Base-by-base conservation (phyloP, 1,140 invertebrate species). In the Drosophila funebris region DNA sequence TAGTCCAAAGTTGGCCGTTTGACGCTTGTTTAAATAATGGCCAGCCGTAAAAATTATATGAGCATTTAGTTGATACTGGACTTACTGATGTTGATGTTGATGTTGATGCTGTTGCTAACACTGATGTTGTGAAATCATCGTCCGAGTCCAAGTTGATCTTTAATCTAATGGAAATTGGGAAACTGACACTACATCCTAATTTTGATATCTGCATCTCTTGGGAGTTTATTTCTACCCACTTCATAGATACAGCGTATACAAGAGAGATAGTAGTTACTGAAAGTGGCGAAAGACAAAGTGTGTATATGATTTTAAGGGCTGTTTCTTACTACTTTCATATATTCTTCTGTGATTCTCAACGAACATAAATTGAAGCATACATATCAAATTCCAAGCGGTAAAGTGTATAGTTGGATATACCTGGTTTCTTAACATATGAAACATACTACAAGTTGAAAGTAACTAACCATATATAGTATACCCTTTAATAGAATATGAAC, bases 11-110 rank as follows among this genome's bases (percentile, higher is more conserved):
- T 87, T 87, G 58, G 62, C 29, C 70, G 74, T 78, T 64, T 66
- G 71, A 76, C 75, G 78, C 78, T 82, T 87, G 74, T 87, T 88
- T 88, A 88, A 87, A 87, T 82, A 87, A 87, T 87, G 82, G 83
- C 78, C 61, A 62, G 67, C 74, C 75, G 82, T 87, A 83, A 88
- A 81, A 87, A 78, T 78, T 87, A 84, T 82, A 87, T 87, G 83
- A 78, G 83, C 83, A 77, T 87, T 87, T 85, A 85, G 82, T 82
- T 85, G 81, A 85, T 85, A 60, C 48, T 60, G 43, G 57, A 18
- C 43, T 9, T 18, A 11, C 9, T 37, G 50, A 22, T 41, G 76
- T 69, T 78, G 78, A 78, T 83, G 80, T 75, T 76, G 57, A 52
- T 78, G 52, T 44, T 33, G 18, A 27, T 29, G 44, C 18, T 14